phyloP scores from a whole-genome alignment of 2,888 invertebrate genomes.

The Eupelmus urozonus region DNA sequence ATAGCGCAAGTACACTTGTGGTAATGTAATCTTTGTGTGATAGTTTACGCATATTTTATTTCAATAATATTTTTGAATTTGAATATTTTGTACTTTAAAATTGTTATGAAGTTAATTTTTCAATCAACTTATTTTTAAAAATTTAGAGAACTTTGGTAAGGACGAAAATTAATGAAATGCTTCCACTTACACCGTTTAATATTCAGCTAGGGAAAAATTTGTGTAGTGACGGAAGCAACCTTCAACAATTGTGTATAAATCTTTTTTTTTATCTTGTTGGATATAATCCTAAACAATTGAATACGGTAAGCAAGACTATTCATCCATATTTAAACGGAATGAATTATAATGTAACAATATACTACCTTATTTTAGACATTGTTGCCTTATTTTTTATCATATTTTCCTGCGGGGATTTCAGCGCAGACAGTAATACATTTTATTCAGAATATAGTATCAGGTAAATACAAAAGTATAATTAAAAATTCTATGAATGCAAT shows the following conservation, averaged over 20 bases:
- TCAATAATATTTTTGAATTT: neutral
- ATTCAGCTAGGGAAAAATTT: neutral
- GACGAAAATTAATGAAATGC: conserved; percentile 37
- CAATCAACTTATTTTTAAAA: conserved; percentile 1
- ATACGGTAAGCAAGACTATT: conserved; percentile 29
- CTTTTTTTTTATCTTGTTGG: conserved; percentile 15
- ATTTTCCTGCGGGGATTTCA: conserved; percentile 62
- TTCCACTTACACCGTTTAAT: conserved; percentile 41
- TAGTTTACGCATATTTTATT: too few relatives aligned
- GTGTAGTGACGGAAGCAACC: conserved; percentile 33
- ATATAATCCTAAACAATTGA: conserved; percentile 42
- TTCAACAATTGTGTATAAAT: conserved; percentile 33
- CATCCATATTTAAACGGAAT: neutral
- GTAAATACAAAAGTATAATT: too few relatives aligned
- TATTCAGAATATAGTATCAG: conserved; percentile 57
- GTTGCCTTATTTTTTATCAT: conserved; percentile 46
- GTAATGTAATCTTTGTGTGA: too few relatives aligned
- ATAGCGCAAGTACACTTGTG: conserved; percentile 5
- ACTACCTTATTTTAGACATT: conserved; percentile 54
- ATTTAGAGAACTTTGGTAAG: conserved; percentile 33
- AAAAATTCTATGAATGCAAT: too few relatives aligned
- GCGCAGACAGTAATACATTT: conserved; percentile 54
- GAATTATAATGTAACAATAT: too few relatives aligned
- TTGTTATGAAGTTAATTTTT: neutral
- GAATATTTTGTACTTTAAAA: neutral